phyloP scores from a whole-genome alignment of 2,888 invertebrate genomes.

The Celastrina argiolus region DNA sequence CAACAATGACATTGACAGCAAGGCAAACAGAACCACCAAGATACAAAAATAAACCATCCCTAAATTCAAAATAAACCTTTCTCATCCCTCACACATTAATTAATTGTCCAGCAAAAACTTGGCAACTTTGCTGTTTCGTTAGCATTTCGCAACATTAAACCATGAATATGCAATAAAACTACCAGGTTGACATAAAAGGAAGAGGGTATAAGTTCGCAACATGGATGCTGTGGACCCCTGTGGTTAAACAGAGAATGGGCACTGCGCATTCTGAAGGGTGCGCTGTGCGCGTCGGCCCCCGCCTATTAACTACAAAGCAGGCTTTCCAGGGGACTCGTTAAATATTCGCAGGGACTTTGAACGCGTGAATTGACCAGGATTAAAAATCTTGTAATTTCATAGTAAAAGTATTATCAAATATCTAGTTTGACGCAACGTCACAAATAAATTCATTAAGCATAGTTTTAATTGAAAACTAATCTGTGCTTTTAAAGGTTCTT shows the following conservation, averaged over 20 bases:
- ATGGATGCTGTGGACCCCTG: constrained; percentile 65
- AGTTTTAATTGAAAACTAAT: constrained; percentile 8
- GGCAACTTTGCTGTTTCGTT: not conserved
- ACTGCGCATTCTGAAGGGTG: constrained; percentile 29
- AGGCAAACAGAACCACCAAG: no score
- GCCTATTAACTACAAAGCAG: constrained; percentile 18
- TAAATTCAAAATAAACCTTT: not conserved
- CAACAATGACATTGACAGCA: no score
- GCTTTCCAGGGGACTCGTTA: constrained; percentile 26
- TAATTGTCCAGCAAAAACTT: not conserved
- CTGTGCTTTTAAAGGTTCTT: not conserved
- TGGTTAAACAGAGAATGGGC: constrained; percentile 48
- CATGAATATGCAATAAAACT: constrained; percentile 75
- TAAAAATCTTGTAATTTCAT: not conserved
- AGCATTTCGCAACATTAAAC: constrained; percentile 34
- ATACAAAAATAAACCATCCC: not conserved
- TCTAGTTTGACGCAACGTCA: not conserved
- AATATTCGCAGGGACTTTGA: constrained; percentile 30
- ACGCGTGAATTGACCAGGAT: constrained; percentile 25
- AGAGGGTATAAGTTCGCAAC: constrained; percentile 59
- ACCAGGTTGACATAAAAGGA: constrained; percentile 58
- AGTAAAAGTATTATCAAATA: not conserved
- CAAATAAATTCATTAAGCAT: not conserved
- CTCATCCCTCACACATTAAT: not conserved
- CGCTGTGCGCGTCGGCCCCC: constrained; percentile 29